Conservation (phyloP, 2,113 vertebrate genomes). For the Alethe diademata region DNA sequence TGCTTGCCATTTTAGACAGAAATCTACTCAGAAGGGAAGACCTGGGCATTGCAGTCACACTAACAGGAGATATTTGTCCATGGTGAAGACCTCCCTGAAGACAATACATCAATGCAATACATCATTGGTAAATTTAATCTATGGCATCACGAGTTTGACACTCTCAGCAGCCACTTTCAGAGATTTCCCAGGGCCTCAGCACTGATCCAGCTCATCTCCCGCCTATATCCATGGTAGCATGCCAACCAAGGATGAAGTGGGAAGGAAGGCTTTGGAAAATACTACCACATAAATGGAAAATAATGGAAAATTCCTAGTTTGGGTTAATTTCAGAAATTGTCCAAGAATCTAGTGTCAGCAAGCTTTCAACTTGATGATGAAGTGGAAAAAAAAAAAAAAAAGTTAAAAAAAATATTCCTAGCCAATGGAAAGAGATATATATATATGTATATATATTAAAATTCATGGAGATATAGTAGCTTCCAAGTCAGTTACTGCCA, state of each 20-base stretch:
- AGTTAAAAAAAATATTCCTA: not conserved
- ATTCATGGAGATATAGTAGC: not conserved
- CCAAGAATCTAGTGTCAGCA: not conserved
- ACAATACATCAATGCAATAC: not conserved
- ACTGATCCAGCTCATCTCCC: accelerated
- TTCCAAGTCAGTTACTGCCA: not conserved
- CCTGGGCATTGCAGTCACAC: not conserved
- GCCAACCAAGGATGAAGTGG: not conserved
- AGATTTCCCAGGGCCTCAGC: not conserved
- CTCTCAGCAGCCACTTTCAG: not conserved
- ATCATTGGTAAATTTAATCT: not conserved
- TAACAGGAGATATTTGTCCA: not conserved
- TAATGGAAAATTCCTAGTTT: not conserved
- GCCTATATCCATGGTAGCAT: not conserved
- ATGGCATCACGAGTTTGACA: not conserved
- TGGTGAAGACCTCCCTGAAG: not conserved
- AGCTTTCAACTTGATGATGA: not conserved
- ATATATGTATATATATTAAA: not conserved
- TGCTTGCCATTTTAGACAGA: not conserved
- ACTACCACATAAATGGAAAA: not conserved
- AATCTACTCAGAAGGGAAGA: not conserved
- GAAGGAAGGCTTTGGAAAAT: not conserved
- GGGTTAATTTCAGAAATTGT: not conserved
- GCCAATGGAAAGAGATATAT: not conserved
- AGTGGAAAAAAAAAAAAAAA: not conserved